Conservation (phyloP, 2,888 invertebrate genomes). For the Automeris io region DNA sequence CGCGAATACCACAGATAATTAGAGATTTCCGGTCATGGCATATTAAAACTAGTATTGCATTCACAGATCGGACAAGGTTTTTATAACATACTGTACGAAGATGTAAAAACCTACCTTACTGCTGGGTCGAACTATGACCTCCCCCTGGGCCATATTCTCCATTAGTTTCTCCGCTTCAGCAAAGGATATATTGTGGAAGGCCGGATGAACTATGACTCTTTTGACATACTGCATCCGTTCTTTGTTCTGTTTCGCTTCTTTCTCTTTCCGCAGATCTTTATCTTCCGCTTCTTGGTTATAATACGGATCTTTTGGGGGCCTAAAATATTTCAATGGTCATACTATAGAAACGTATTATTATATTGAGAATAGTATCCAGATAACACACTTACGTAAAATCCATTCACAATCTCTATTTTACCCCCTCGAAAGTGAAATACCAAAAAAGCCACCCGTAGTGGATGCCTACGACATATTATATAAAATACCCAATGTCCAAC, state of each 20-base stretch:
- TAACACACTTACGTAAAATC: too few species aligned
- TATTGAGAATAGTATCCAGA: too few species aligned
- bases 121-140: constrained; percentile 96
- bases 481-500: too few species aligned
- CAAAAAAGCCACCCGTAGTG: too few species aligned
- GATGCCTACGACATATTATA: too few species aligned
- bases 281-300: constrained; percentile 93
- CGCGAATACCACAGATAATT: too few species aligned
- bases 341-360: neutral
- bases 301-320: constrained; percentile 91
- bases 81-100: too few species aligned
- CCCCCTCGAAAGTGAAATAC: too few species aligned
- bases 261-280: constrained; percentile 85
- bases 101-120: constrained; percentile 81
- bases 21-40: too few species aligned
- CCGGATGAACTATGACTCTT: constrained; percentile 97
- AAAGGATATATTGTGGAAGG: constrained; percentile 97
- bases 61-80: too few species aligned
- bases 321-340: constrained; percentile 33
- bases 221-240: constrained; percentile 93
- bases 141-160: constrained; percentile 96
- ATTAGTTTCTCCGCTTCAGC: constrained; percentile 94
- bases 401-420: too few species aligned
- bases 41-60: too few species aligned
- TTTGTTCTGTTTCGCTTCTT: constrained; percentile 88